phyloP scores from a whole-genome alignment of 1,140 invertebrate species.

The Macrobrachium rosenbergii region DNA sequence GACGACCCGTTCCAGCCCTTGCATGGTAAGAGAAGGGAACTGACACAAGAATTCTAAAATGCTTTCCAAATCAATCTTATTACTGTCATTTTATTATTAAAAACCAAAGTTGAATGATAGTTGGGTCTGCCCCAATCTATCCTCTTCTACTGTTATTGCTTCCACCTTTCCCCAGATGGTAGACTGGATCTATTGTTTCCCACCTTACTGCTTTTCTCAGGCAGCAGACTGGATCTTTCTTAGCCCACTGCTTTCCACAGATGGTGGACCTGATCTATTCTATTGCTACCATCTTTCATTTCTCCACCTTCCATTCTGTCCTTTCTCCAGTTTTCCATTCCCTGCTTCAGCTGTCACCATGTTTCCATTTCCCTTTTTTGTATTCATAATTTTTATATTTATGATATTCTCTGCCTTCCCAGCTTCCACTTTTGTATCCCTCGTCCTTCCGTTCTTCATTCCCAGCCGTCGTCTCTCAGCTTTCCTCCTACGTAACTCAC shows the following conservation, averaged over 20 bases:
- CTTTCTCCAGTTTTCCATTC: neutral
- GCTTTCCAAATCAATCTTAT: neutral
- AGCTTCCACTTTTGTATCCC: neutral
- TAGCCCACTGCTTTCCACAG: no score
- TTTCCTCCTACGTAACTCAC: no score
- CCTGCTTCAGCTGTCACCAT: neutral
- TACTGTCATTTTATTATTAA: neutral
- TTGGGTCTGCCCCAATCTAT: neutral
- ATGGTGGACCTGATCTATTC: no score
- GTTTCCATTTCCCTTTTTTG: neutral
- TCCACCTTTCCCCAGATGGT: neutral
- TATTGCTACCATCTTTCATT: neutral
- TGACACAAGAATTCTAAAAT: neutral
- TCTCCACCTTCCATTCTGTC: neutral
- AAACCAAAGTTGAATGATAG: no score
- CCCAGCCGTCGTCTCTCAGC: no score
- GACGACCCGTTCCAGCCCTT: slow-evolving; percentile 89
- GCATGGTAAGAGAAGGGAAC: slow-evolving; percentile 72
- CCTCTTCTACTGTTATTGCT: neutral
- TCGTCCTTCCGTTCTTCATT: no score
- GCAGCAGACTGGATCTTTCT: no score
- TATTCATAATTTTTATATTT: neutral
- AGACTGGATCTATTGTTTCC: neutral
- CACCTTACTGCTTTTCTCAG: neutral
- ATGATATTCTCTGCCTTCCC: neutral